Evolutionary conservation across 2,113 vertebrate species (phyloP).

Genomic region (Chelonoidis abingdonii): DNA sequence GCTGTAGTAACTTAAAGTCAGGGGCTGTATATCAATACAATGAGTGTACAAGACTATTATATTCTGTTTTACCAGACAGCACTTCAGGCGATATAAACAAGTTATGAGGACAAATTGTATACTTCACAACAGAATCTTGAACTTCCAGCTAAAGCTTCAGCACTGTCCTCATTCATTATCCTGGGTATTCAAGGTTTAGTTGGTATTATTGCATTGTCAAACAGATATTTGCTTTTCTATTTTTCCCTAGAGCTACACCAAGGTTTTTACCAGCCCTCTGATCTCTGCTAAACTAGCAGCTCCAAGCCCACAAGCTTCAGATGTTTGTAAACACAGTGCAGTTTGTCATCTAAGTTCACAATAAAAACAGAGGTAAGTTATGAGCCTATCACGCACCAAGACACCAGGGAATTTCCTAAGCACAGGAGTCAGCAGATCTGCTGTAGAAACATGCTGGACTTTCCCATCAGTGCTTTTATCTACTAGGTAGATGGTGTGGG

Average conservation of each 20-base stretch:
- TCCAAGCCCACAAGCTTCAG: neutral
- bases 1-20: neutral
- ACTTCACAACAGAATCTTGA: neutral
- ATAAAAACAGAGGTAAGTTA: neutral
- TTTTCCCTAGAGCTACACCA: neutral
- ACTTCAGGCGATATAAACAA: neutral
- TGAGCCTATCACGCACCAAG: neutral
- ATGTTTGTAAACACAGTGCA: neutral
- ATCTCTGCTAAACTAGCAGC: neutral
- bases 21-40: neutral
- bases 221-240: neutral
- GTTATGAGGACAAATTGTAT: neutral
- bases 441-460: accelerated
- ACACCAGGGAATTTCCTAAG: neutral
- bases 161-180: neutral
- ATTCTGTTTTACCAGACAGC: neutral
- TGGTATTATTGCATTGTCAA: neutral
- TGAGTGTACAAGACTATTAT: neutral
- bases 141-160: neutral
- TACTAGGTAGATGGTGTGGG: neutral
- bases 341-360: neutral
- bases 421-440: neutral
- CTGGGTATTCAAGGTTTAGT: neutral
- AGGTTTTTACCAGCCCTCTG: neutral
- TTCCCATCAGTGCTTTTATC: neutral